Evolutionary conservation across 2,888 invertebrate genomes (phyloP).

Genomic region (Trissolcus japonicus): DNA sequence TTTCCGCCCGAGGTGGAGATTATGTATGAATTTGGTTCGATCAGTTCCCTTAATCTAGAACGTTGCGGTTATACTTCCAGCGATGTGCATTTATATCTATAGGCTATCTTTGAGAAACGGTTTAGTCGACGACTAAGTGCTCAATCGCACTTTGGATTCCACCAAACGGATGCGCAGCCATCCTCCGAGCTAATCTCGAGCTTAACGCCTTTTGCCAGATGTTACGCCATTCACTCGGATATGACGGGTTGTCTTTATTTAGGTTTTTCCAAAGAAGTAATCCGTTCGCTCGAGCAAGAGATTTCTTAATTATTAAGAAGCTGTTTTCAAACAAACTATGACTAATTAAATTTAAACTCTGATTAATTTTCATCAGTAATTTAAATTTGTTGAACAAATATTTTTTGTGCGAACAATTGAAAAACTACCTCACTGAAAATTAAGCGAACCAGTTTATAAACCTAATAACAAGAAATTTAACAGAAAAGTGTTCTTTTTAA

Average conservation of each 20-base stretch:
- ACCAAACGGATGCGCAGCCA: conserved; percentile 33
- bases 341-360: no score
- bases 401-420: no score
- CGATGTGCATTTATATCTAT: conserved; percentile 12
- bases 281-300: background rate
- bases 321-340: no score
- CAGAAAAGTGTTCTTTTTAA: no score
- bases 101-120: conserved; percentile 30
- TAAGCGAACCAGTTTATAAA: no score
- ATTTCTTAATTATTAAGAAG: background rate
- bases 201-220: conserved; percentile 56
- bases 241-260: conserved; percentile 48
- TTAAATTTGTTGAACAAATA: no score
- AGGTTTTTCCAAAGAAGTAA: conserved; percentile 32
- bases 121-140: conserved; percentile 33
- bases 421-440: no score
- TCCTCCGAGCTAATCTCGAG: conserved; percentile 47
- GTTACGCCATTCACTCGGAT: conserved; percentile 30
- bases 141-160: conserved; percentile 35
- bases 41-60: conserved; percentile 33
- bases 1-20: conserved; percentile 16
- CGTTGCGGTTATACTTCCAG: conserved; percentile 43
- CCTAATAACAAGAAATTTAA: no score
- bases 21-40: conserved; percentile 38
- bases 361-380: no score